phyloP scores from a whole-genome alignment of 2,797 vertebrate species.

The Hybognathus amarus region DNA sequence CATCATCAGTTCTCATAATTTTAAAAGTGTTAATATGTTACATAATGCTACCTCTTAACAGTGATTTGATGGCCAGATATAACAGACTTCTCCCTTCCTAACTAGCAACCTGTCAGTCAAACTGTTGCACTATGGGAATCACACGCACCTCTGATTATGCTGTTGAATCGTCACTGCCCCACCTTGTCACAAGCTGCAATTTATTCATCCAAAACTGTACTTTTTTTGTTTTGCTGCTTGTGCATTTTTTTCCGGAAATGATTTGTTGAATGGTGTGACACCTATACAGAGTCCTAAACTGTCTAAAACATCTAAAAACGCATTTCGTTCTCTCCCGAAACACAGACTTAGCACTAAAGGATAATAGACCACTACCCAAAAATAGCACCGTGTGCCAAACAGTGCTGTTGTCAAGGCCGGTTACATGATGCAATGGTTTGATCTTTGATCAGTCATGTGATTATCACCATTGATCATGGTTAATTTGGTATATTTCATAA shows the following conservation, averaged over 20 bases:
- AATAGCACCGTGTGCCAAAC: conserved; percentile 3
- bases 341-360: conserved; percentile 8
- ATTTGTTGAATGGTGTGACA: conserved; percentile 43
- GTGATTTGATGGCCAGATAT: conserved; percentile 3
- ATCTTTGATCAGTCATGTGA: conserved; percentile 61
- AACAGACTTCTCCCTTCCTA: conserved; percentile 7
- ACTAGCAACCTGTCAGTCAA: neutral
- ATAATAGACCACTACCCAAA: conserved; percentile 13
- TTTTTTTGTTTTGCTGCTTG: conserved; percentile 16
- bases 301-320: neutral
- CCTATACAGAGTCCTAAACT: conserved; percentile 5
- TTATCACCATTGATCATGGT: conserved; percentile 69
- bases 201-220: neutral
- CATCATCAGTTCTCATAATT: neutral
- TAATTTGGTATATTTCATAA: conserved; percentile 72
- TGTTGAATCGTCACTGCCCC: neutral
- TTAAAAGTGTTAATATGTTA: conserved; percentile 26
- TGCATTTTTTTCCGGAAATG: neutral
- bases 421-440: conserved; percentile 30
- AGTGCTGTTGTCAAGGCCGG: neutral
- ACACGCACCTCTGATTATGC: conserved; percentile 9
- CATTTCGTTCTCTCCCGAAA: neutral
- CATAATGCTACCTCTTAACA: neutral
- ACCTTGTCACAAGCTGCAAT: conserved; percentile 39
- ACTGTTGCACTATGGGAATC: conserved; percentile 9